These are phyloP conservation scores for Holothuria leucospilota DNA, from an alignment of 53 echinoderm and acorn worm genomes.

Conservation along the genomic window DNA sequence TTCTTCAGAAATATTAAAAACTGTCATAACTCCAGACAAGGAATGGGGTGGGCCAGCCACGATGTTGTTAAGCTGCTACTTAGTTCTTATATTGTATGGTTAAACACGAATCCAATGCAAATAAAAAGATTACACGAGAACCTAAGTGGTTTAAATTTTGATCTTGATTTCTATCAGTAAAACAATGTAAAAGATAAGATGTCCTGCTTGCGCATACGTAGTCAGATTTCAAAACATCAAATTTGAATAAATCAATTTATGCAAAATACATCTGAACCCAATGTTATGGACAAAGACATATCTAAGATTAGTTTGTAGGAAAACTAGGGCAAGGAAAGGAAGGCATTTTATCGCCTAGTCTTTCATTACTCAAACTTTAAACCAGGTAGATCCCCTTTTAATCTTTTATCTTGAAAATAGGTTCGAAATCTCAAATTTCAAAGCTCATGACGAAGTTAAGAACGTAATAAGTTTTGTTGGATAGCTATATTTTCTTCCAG, in stretches of 20 bases:
- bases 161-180: constrained; percentile 2
- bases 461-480: background rate
- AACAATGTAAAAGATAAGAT: background rate
- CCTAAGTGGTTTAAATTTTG: background rate
- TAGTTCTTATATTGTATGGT: too few species aligned
- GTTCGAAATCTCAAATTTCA: constrained; percentile 1
- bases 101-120: too few species aligned
- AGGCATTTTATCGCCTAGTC: background rate
- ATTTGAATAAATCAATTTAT: background rate
- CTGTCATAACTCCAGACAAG: too few species aligned
- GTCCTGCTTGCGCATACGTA: background rate
- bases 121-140: background rate
- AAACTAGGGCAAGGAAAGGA: background rate
- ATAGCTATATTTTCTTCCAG: too few species aligned
- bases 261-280: too few species aligned
- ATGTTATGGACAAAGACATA: too few species aligned
- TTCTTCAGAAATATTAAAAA: too few species aligned
- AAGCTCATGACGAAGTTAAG: background rate
- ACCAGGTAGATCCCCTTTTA: background rate
- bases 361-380: background rate
- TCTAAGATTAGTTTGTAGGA: too few species aligned
- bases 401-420: background rate
- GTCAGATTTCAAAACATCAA: background rate
- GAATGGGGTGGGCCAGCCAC: too few species aligned
- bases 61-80: too few species aligned